A percentile compares a stretch with the other conserved stretches of the same genome.
Evolutionary conservation across 2,888 invertebrate species (phyloP).

Genomic region (Podabrus alpinus): DNA sequence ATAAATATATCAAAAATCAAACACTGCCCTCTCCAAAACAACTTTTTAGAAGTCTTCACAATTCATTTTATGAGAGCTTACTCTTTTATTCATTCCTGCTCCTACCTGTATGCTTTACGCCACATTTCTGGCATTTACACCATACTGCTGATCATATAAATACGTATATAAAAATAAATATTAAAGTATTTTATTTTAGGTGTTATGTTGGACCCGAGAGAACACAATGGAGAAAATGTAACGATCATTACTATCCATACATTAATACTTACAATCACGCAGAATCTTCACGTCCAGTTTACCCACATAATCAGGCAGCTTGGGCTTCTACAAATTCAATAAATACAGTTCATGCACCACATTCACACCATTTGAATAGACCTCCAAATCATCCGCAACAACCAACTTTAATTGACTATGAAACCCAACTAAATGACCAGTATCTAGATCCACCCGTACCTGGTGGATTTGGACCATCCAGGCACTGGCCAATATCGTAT

Average conservation of each 20-base stretch:
- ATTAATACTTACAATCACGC: constrained; percentile 35
- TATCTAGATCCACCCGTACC: constrained; percentile 58
- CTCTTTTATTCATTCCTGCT: background rate
- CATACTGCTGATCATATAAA: background rate
- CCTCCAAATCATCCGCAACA: constrained; percentile 53
- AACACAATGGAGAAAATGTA: constrained; percentile 87
- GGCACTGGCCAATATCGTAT: constrained; percentile 80
- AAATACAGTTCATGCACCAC: background rate
- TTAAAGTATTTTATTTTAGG: constrained; percentile 57
- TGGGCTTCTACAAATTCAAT: constrained; percentile 5
- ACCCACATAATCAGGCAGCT: background rate
- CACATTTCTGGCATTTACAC: too few species aligned
- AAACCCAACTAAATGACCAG: constrained; percentile 49
- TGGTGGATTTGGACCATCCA: constrained; percentile 57
- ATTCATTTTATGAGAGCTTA: background rate
- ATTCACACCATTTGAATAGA: constrained; percentile 13
- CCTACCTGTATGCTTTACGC: too few species aligned
- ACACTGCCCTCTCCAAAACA: too few species aligned
- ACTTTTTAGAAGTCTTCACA: too few species aligned
- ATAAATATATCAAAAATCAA: background rate
- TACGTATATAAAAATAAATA: background rate
- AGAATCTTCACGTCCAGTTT: constrained; percentile 14
- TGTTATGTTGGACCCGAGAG: constrained; percentile 79
- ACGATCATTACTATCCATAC: constrained; percentile 78
- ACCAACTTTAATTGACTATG: constrained; percentile 52